Evolutionary conservation across 2,888 invertebrate genomes (phyloP).

Genomic region (Drosophila kambysellisi): DNA sequence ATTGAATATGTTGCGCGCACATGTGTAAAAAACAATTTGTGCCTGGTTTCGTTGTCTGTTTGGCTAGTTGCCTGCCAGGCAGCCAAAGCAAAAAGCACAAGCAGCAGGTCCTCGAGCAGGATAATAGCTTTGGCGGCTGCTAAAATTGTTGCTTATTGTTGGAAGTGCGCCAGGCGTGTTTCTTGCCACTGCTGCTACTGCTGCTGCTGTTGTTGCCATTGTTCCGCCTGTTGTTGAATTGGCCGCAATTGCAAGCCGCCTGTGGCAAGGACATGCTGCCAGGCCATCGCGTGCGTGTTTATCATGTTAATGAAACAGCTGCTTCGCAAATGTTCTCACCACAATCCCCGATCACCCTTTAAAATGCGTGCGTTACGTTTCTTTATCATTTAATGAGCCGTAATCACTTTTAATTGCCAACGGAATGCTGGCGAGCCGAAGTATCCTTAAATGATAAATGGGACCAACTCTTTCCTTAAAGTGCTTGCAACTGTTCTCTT

Average conservation of each 20-base stretch:
- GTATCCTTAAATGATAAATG: conserved; percentile 33
- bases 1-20: conserved; percentile 75
- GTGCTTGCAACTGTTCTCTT: conserved; percentile 20
- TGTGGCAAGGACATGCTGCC: conserved; percentile 65
- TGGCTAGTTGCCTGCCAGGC: conserved; percentile 25
- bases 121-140: conserved; percentile 69
- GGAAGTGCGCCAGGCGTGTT: conserved; percentile 63
- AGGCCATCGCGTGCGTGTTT: conserved; percentile 62
- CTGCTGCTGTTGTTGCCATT: conserved; percentile 15
- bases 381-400: conserved; percentile 73
- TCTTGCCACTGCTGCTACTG: conserved; percentile 31
- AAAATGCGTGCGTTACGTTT: conserved; percentile 58
- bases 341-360: not conserved
- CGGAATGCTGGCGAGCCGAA: conserved; percentile 10
- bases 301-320: conserved; percentile 66
- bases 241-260: conserved; percentile 72
- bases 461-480: conserved; percentile 52
- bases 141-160: conserved; percentile 70
- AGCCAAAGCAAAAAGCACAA: conserved; percentile 45
- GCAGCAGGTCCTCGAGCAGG: conserved; percentile 56
- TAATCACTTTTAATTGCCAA: conserved; percentile 67
- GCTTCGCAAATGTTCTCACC: conserved; percentile 30
- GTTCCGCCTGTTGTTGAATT: conserved; percentile 45
- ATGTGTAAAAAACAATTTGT: conserved; percentile 73
- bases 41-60: no score